phyloP scores from a whole-genome alignment of 2,888 invertebrate genomes.

The Cryptops parisi region DNA sequence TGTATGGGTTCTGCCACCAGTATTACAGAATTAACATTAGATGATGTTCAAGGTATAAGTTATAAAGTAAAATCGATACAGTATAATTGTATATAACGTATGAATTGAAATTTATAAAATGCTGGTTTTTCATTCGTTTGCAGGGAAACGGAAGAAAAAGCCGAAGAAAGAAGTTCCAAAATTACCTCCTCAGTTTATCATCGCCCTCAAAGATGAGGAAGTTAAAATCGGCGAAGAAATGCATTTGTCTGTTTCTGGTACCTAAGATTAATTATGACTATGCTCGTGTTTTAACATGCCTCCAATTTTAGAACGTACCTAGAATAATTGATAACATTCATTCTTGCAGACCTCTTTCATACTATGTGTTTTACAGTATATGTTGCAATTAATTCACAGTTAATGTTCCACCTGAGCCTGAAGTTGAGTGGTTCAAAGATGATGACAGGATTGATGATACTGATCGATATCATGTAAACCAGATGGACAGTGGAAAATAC shows the following conservation, averaged over 20 bases:
- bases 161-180: slow-evolving; percentile 51
- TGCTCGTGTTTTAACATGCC: too few relatives aligned
- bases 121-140: background rate
- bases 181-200: slow-evolving; percentile 68
- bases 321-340: too few relatives aligned
- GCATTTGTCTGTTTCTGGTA: slow-evolving; percentile 64
- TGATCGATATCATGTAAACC: slow-evolving; percentile 50
- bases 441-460: slow-evolving; percentile 54
- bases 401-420: slow-evolving; percentile 44
- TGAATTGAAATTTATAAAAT: background rate
- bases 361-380: too few relatives aligned
- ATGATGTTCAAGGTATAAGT: slow-evolving; percentile 57
- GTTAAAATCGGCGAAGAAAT: slow-evolving; percentile 67
- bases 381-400: background rate
- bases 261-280: too few relatives aligned
- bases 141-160: slow-evolving; percentile 37
- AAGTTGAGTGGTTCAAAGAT: slow-evolving; percentile 74
- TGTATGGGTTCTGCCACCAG: slow-evolving; percentile 83
- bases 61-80: too few relatives aligned
- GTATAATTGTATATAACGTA: too few relatives aligned
- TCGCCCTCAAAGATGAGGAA: slow-evolving; percentile 65
- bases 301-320: too few relatives aligned
- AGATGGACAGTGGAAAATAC: slow-evolving; percentile 55
- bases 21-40: slow-evolving; percentile 70
- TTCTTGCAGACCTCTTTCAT: too few relatives aligned